phyloP scores from a whole-genome alignment of 2,113 vertebrate genomes.

The Tringa solitaria region DNA sequence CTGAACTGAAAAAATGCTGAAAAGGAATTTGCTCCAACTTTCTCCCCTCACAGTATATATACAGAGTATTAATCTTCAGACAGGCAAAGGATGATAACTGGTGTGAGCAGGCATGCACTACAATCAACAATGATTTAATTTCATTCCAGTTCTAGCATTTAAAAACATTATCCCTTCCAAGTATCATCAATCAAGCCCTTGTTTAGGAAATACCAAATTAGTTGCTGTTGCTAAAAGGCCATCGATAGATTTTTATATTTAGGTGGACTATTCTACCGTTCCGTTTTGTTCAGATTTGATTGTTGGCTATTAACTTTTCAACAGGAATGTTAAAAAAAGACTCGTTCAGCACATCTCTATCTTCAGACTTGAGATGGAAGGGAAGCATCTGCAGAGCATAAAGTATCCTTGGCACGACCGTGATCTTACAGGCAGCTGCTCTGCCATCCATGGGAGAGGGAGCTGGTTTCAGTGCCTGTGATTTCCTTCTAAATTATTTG shows the following conservation, averaged over 20 bases:
- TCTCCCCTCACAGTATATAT: background rate
- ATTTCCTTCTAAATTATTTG: conserved; percentile 12
- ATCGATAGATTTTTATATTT: background rate
- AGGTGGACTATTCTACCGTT: background rate
- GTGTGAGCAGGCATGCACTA: conserved; percentile 29
- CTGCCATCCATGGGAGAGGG: background rate
- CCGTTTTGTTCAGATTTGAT: background rate
- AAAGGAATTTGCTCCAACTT: conserved; percentile 37
- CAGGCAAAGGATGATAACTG: conserved; percentile 15
- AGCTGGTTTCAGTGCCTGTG: background rate
- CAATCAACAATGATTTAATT: conserved; percentile 23
- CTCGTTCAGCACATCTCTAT: conserved; percentile 50
- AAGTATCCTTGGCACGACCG: background rate
- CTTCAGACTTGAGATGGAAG: conserved; percentile 6
- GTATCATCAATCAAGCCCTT: conserved; percentile 44
- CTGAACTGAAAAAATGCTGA: conserved; percentile 13
- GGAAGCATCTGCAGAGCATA: conserved; percentile 49
- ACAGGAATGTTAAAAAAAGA: conserved; percentile 33
- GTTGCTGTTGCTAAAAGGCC: conserved; percentile 2
- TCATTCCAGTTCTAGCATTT: conserved; percentile 26
- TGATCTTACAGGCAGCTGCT: conserved; percentile 39
- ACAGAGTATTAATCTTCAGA: conserved; percentile 53
- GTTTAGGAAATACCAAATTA: conserved; percentile 58
- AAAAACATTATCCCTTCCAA: conserved; percentile 54
- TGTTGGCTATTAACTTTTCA: conserved; percentile 19